Evolutionary conservation across 1,140 invertebrate genomes (phyloP).

Genomic region (Ctenoplectra terminalis): DNA sequence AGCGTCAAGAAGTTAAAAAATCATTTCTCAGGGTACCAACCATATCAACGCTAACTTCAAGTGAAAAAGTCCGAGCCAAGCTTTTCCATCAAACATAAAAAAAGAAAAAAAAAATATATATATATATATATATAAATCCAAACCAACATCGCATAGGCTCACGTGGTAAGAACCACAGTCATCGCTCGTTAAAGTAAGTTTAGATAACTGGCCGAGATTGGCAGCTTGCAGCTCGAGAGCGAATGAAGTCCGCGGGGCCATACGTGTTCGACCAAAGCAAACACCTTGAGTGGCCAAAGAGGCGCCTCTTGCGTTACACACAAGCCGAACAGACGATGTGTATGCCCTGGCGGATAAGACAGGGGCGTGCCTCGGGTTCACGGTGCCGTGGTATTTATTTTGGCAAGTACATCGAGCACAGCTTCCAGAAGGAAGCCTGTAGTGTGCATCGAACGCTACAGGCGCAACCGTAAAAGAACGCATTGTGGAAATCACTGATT

Average conservation of each 20-base stretch:
- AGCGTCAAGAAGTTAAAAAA: too few species aligned
- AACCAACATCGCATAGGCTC: too few species aligned
- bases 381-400: conserved; percentile 38
- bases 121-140: too few species aligned
- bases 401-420: conserved; percentile 20
- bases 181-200: background rate
- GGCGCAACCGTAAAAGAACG: conserved; percentile 15
- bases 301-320: conserved; percentile 18
- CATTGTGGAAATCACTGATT: conserved; percentile 42
- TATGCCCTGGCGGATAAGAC: conserved; percentile 15
- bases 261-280: conserved; percentile 35
- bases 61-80: too few species aligned
- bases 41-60: too few species aligned
- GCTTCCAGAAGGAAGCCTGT: background rate
- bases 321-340: background rate
- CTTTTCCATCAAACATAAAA: too few species aligned
- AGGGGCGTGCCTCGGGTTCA: conserved; percentile 22
- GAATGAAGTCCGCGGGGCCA: background rate
- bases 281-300: conserved; percentile 34
- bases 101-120: too few species aligned
- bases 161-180: too few species aligned
- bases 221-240: background rate
- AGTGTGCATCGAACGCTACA: conserved; percentile 19
- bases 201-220: conserved; percentile 2
- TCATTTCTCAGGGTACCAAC: too few species aligned